phyloP scores from a whole-genome alignment of 30 jellyfish, hydroid and myxozoan genomes.

The Aurelia aurita complex sp. Pacific region DNA sequence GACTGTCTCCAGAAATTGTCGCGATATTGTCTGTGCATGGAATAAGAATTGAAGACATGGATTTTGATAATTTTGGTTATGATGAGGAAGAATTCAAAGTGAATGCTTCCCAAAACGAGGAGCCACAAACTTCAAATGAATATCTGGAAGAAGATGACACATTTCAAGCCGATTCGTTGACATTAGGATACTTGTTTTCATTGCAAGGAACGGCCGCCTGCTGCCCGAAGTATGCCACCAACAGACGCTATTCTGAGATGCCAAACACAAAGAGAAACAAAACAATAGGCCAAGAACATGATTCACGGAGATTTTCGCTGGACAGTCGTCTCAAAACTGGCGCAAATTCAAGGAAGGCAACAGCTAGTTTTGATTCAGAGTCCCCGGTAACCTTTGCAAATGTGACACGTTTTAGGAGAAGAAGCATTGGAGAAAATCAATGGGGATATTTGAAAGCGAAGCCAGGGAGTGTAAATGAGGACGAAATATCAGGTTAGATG shows the following conservation, averaged over 20 bases:
- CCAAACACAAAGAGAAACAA: not conserved
- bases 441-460: not conserved
- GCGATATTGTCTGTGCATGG: not conserved
- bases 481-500: too few species aligned
- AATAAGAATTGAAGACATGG: not conserved
- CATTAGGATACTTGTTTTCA: not conserved
- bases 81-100: too few species aligned
- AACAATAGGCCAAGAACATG: too few species aligned
- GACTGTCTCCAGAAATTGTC: too few species aligned
- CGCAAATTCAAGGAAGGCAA: too few species aligned
- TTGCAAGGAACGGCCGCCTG: not conserved
- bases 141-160: not conserved
- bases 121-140: not conserved
- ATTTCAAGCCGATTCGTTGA: not conserved
- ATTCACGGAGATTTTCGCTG: too few species aligned
- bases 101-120: not conserved
- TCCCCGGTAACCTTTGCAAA: not conserved
- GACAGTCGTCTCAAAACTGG: too few species aligned
- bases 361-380: not conserved
- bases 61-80: not conserved
- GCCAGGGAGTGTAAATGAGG: not conserved
- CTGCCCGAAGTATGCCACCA: not conserved
- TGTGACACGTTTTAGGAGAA: not conserved
- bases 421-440: not conserved
- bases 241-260: not conserved